A percentile compares a stretch with the other conserved stretches of the same genome.
These are phyloP conservation scores for Odiellus spinosus DNA, from an alignment of 2,888 invertebrate genomes.

Conservation along the genomic window DNA sequence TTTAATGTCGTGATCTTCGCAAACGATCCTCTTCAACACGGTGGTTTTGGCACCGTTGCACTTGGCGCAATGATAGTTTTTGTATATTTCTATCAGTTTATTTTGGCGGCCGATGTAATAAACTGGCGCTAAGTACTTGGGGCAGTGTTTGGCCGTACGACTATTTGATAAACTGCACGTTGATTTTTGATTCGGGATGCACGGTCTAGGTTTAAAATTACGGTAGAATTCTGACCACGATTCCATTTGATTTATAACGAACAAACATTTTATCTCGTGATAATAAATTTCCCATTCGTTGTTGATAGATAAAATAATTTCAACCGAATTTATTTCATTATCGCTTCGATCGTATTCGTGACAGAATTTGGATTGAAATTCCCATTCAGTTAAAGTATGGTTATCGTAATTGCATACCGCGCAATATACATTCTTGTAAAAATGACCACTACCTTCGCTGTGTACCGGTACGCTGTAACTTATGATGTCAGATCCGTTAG, in stretches of 20 bases:
- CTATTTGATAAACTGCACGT: background rate
- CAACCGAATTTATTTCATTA: background rate
- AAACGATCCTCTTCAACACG: too few relatives aligned
- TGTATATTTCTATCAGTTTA: constrained; percentile 2
- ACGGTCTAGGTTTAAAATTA: constrained; percentile 3
- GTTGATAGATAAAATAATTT: background rate
- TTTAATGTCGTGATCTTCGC: too few relatives aligned
- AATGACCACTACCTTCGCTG: background rate
- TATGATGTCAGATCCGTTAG: too few relatives aligned
- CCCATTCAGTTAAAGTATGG: constrained; percentile 1
- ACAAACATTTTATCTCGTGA: too few relatives aligned
- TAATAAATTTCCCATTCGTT: background rate
- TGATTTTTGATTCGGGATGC: background rate
- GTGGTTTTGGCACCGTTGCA: constrained; percentile 4
- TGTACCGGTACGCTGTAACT: constrained; percentile 10
- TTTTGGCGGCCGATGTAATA: background rate
- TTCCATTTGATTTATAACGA: background rate
- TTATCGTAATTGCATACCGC: constrained; percentile 12
- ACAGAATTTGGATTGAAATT: constrained; percentile 3
- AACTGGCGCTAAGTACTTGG: constrained; percentile 7
- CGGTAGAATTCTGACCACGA: background rate
- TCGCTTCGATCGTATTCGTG: background rate
- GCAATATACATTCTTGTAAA: constrained; percentile 15
- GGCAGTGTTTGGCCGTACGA: constrained; percentile 2
- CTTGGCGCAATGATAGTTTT: constrained; percentile 12